Percentiles rank a stretch among this genome's conserved stretches.
Evolutionary conservation across 2,888 invertebrate genomes (phyloP).

Genomic region (Phragmatobia fuliginosa): DNA sequence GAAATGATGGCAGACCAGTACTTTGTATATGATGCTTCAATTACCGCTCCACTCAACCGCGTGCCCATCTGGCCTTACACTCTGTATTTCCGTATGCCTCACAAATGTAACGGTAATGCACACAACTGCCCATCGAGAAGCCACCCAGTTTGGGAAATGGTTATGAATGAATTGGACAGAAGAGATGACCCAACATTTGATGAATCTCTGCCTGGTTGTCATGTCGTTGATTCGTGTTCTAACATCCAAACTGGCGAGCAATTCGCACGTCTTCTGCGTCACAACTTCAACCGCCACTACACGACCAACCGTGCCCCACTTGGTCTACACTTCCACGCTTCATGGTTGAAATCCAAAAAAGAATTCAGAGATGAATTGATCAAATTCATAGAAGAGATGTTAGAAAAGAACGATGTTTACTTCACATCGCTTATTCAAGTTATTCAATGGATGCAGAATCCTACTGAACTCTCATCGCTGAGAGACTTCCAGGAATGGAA

Average conservation of each 20-base stretch:
- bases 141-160: constrained; percentile 98
- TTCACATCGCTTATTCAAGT: constrained; percentile 96
- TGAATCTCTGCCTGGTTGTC: constrained; percentile 97
- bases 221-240: constrained; percentile 97
- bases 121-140: constrained; percentile 96
- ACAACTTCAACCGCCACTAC: constrained; percentile 98
- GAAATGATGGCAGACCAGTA: constrained; percentile 99
- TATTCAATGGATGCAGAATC: constrained; percentile 98
- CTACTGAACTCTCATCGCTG: constrained; percentile 94
- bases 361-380: constrained; percentile 96
- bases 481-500: constrained; percentile 98
- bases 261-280: constrained; percentile 94
- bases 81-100: constrained; percentile 98
- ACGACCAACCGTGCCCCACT: constrained; percentile 97
- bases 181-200: constrained; percentile 97
- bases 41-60: constrained; percentile 94
- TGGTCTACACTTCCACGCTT: constrained; percentile 97
- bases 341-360: constrained; percentile 97
- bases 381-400: constrained; percentile 97
- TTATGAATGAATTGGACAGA: constrained; percentile 97
- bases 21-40: constrained; percentile 97
- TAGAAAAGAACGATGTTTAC: constrained; percentile 95
- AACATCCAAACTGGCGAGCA: constrained; percentile 97
- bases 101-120: constrained; percentile 97
- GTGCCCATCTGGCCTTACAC: constrained; percentile 99